phyloP scores from a whole-genome alignment of 2,888 invertebrate genomes.

The Acleris sparsana region DNA sequence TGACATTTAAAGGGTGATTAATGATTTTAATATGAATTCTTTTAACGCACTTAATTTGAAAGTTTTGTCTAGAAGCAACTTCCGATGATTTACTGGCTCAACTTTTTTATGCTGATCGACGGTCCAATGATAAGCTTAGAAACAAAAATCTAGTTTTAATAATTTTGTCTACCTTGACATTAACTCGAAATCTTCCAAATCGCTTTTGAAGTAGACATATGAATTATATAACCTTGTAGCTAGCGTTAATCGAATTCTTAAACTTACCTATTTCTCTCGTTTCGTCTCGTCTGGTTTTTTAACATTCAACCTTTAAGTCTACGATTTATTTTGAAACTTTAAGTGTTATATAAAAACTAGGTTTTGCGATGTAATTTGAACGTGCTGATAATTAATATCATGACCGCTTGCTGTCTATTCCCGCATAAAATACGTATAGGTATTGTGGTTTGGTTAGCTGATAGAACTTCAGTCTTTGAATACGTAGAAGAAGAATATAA shows the following conservation, averaged over 20 bases:
- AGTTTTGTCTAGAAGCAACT: too few relatives aligned
- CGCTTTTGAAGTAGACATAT: not conserved
- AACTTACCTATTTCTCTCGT: not conserved
- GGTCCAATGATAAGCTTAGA: too few relatives aligned
- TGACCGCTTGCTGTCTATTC: constrained; percentile 20
- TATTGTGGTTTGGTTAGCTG: constrained; percentile 1
- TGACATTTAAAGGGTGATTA: not conserved
- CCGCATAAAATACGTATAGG: not conserved
- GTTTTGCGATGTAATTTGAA: constrained; percentile 23
- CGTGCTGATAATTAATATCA: constrained; percentile 26
- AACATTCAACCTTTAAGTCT: too few relatives aligned
- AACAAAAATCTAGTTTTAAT: too few relatives aligned
- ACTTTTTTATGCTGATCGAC: too few relatives aligned
- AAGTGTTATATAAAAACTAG: constrained; percentile 6
- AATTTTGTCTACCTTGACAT: not conserved
- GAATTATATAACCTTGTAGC: not conserved
- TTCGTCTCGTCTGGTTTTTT: too few relatives aligned
- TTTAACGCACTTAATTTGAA: too few relatives aligned
- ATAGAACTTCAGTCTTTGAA: too few relatives aligned
- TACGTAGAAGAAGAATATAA: too few relatives aligned
- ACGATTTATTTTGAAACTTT: not conserved
- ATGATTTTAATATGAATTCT: not conserved
- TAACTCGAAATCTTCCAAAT: not conserved
- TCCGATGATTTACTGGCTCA: too few relatives aligned
- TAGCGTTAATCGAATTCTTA: not conserved